phyloP scores from a whole-genome alignment of 2,113 vertebrate species.

The Rallus limicola region DNA sequence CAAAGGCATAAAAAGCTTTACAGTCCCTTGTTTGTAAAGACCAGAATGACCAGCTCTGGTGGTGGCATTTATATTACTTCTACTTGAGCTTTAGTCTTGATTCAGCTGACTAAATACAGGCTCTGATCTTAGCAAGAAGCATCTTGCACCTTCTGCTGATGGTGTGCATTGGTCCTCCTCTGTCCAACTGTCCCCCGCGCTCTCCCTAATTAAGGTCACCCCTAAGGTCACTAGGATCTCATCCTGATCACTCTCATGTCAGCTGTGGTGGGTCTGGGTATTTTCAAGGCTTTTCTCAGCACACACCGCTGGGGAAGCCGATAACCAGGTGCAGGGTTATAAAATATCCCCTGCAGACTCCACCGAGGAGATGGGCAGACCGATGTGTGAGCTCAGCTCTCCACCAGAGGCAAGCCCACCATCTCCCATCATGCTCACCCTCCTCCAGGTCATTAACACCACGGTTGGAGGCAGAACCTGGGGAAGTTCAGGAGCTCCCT shows the following conservation, averaged over 20 bases:
- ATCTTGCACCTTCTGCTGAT: not conserved
- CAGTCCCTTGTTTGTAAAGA: not conserved
- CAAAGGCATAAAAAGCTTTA: not conserved
- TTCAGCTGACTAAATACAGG: not conserved
- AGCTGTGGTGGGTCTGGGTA: not conserved
- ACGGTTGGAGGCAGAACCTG: not conserved
- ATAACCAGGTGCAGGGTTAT: not conserved
- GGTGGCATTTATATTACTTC: not conserved
- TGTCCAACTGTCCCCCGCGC: not conserved
- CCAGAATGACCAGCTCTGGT: not conserved
- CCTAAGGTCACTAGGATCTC: not conserved
- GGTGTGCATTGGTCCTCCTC: not conserved
- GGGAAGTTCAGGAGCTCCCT: not conserved
- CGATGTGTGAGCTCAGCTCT: not conserved
- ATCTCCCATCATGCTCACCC: not conserved
- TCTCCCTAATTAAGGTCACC: not conserved
- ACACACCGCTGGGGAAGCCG: not conserved
- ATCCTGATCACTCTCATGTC: not conserved
- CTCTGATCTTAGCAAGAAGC: not conserved
- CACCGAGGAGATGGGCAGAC: too few species aligned
- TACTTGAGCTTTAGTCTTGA: not conserved
- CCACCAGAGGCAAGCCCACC: not conserved
- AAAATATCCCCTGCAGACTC: not conserved
- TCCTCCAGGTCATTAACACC: not conserved
- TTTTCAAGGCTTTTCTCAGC: not conserved